A percentile compares a stretch with the other conserved stretches of the same genome.
These are phyloP conservation scores for Mormyrus lacerda DNA, from an alignment of 2,113 vertebrate genomes.

Conservation along the genomic window DNA sequence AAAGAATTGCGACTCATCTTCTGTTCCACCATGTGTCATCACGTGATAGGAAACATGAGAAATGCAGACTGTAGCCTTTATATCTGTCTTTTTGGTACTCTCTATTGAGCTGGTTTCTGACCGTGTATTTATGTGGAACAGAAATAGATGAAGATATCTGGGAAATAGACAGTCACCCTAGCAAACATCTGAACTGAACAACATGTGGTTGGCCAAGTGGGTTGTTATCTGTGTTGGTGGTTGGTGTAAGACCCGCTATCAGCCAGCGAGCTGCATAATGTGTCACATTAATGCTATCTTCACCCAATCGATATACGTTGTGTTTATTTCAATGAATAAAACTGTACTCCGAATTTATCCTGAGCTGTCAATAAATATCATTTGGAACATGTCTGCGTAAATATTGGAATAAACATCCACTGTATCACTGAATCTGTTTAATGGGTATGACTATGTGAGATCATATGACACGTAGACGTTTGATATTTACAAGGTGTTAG, in stretches of 20 bases:
- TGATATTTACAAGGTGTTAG: constrained; percentile 7
- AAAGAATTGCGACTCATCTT: not conserved
- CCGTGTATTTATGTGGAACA: not conserved
- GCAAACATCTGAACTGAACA: not conserved
- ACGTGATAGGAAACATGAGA: not conserved
- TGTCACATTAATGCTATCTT: not conserved
- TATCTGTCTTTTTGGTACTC: not conserved
- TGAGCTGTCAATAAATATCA: not conserved
- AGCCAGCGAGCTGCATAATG: not conserved
- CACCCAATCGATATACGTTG: not conserved
- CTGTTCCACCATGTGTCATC: not conserved
- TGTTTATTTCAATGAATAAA: not conserved
- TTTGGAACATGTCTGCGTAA: not conserved
- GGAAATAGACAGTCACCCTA: not conserved
- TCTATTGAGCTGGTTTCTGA: not conserved
- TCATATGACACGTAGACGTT: not conserved
- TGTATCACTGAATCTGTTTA: not conserved
- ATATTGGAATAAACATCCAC: not conserved
- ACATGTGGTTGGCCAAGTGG: not conserved
- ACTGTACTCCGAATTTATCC: not conserved
- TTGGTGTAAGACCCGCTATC: not conserved
- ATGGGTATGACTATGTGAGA: not conserved
- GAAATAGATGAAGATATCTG: not conserved
- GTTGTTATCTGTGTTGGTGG: not conserved
- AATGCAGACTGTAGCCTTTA: not conserved